phyloP scores from a whole-genome alignment of 2,113 vertebrate genomes.

The Thunnus thynnus region DNA sequence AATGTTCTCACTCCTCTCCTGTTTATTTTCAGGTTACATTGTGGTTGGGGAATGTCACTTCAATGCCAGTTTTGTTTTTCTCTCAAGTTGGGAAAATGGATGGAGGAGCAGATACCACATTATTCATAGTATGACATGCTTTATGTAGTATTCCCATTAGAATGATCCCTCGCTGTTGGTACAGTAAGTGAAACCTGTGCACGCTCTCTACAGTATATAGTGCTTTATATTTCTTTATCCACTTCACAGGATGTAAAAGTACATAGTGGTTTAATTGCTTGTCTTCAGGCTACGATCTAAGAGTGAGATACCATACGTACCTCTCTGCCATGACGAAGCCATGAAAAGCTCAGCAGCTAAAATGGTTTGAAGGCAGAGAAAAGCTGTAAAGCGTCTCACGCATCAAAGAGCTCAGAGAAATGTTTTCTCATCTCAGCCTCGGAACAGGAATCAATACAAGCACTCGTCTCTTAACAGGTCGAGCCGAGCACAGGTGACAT shows the following conservation, averaged over 20 bases:
- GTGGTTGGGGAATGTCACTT: constrained; percentile 42
- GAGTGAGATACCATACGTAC: constrained; percentile 21
- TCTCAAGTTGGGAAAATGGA: neutral
- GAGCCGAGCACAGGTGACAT: constrained; percentile 35
- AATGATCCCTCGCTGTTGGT: constrained; percentile 6
- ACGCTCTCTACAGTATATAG: neutral
- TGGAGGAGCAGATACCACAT: neutral
- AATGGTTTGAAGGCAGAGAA: constrained; percentile 56
- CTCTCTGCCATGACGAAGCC: constrained; percentile 37
- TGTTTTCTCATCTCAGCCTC: constrained; percentile 46
- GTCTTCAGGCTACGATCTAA: constrained; percentile 33
- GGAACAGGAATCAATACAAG: constrained; percentile 54
- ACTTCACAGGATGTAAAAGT: constrained; percentile 25
- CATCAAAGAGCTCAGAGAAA: constrained; percentile 65
- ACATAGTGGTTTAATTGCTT: constrained; percentile 14
- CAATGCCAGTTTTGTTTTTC: constrained; percentile 40
- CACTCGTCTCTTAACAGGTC: constrained; percentile 10
- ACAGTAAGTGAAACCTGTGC: neutral
- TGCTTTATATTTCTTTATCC: constrained; percentile 14
- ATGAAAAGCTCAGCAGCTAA: constrained; percentile 33
- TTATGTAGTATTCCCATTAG: constrained; percentile 35
- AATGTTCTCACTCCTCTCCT: constrained; percentile 41
- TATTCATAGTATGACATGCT: constrained; percentile 36
- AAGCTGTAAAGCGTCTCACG: constrained; percentile 60
- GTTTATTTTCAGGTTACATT: constrained; percentile 52